A percentile compares a stretch with the other conserved stretches of the same genome.
These are phyloP conservation scores for Auanema freiburgensis DNA, from an alignment of 2,888 invertebrate species.

Conservation along the genomic window DNA sequence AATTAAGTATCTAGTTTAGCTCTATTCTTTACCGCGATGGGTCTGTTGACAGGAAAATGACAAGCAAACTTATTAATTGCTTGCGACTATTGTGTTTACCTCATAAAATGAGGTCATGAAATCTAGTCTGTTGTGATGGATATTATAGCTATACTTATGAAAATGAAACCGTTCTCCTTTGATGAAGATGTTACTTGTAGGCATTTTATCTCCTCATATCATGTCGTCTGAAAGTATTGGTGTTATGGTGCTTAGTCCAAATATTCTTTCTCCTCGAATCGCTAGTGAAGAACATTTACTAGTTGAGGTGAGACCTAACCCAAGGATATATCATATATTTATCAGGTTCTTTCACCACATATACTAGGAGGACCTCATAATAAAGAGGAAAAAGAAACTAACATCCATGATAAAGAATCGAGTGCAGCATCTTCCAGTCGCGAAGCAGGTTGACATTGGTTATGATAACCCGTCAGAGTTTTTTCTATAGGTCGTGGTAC, in stretches of 20 bases:
- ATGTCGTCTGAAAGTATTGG: conserved; percentile 48
- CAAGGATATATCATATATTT: background rate
- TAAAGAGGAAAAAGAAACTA: conserved; percentile 32
- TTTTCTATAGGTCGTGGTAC: too few relatives aligned
- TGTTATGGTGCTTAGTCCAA: conserved; percentile 53
- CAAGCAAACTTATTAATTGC: too few relatives aligned
- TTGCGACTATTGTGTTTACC: too few relatives aligned
- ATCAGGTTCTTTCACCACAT: conserved; percentile 48
- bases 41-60: too few relatives aligned
- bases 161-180: background rate
- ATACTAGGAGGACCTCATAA: conserved; percentile 51
- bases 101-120: too few relatives aligned
- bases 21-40: background rate
- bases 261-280: conserved; percentile 53
- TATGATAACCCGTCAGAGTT: too few relatives aligned
- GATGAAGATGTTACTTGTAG: conserved; percentile 9
- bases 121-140: too few relatives aligned
- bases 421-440: too few relatives aligned
- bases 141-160: too few relatives aligned
- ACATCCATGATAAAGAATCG: too few relatives aligned
- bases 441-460: too few relatives aligned
- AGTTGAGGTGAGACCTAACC: conserved; percentile 38
- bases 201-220: conserved; percentile 44
- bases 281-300: conserved; percentile 48
- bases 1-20: conserved; percentile 3